Evolutionary conservation across 2,113 vertebrate species (phyloP).

Genomic region (Dicentrarchus labrax): DNA sequence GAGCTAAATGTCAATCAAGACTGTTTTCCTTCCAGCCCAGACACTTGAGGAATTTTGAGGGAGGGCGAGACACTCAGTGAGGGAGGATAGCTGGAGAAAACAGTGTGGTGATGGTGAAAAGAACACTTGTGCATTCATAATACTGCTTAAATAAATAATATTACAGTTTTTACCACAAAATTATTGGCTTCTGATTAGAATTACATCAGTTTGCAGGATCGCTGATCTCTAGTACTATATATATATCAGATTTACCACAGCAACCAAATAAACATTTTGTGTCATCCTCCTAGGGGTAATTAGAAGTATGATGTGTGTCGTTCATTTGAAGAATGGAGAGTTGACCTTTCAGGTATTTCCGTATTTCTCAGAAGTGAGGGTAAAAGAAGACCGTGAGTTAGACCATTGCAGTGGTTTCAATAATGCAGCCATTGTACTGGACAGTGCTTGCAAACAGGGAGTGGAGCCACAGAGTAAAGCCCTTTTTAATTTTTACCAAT

Average conservation of each 20-base stretch:
- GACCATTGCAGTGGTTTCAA: neutral
- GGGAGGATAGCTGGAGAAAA: constrained; percentile 60
- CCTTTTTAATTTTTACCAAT: neutral
- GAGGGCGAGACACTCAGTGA: constrained; percentile 67
- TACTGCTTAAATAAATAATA: constrained; percentile 5
- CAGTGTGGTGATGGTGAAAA: constrained; percentile 39
- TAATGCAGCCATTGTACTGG: neutral
- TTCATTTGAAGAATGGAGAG: neutral
- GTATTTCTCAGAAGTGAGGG: neutral
- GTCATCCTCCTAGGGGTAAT: neutral
- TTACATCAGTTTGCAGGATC: neutral
- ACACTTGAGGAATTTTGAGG: constrained; percentile 81
- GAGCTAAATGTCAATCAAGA: constrained; percentile 83
- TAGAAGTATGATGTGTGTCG: neutral
- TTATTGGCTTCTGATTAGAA: neutral
- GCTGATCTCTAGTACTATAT: neutral
- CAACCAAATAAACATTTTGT: constrained; percentile 9
- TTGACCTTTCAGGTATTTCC: neutral
- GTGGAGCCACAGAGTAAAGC: neutral
- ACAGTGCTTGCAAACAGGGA: neutral
- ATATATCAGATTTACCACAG: neutral
- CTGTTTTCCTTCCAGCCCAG: constrained; percentile 79
- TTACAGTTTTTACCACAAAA: constrained; percentile 5
- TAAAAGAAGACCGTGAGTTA: neutral
- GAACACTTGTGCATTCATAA: constrained; percentile 47